A percentile compares a stretch with the other conserved stretches of the same genome.
Evolutionary conservation across 2,888 invertebrate genomes (phyloP).

Genomic region (Pristionchus maxplancki): DNA sequence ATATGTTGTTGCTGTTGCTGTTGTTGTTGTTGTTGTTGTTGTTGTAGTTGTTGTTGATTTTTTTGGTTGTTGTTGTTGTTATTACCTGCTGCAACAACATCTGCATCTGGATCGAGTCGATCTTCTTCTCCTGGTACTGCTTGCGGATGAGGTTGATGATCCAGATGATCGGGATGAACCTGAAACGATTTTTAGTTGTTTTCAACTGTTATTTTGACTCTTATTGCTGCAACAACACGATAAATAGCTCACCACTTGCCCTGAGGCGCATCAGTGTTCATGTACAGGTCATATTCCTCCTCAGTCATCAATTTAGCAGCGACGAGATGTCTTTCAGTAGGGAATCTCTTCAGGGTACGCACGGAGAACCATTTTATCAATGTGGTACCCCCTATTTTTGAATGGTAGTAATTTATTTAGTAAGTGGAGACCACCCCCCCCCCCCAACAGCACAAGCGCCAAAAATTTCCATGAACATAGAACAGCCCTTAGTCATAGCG

Average conservation of each 20-base stretch:
- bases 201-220: not conserved
- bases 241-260: slow-evolving; percentile 79
- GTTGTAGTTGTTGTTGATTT: too few species aligned
- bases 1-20: not conserved
- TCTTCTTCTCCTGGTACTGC: slow-evolving; percentile 74
- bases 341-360: slow-evolving; percentile 79
- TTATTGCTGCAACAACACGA: not conserved
- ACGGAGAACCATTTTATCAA: too few species aligned
- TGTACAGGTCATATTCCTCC: slow-evolving; percentile 79
- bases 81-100: slow-evolving; percentile 77
- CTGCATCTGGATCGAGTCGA: slow-evolving; percentile 79
- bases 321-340: slow-evolving; percentile 79
- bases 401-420: too few species aligned
- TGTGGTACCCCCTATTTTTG: too few species aligned
- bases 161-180: slow-evolving; percentile 81
- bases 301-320: slow-evolving; percentile 80
- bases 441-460: too few species aligned
- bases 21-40: too few species aligned
- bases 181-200: slow-evolving; percentile 38
- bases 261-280: slow-evolving; percentile 79
- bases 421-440: too few species aligned
- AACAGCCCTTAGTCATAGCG: too few species aligned
- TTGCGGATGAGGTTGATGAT: slow-evolving; percentile 79
- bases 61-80: too few species aligned
- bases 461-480: too few species aligned